phyloP scores from a whole-genome alignment of 1,140 invertebrate genomes.

The Paracyclopina nana region DNA sequence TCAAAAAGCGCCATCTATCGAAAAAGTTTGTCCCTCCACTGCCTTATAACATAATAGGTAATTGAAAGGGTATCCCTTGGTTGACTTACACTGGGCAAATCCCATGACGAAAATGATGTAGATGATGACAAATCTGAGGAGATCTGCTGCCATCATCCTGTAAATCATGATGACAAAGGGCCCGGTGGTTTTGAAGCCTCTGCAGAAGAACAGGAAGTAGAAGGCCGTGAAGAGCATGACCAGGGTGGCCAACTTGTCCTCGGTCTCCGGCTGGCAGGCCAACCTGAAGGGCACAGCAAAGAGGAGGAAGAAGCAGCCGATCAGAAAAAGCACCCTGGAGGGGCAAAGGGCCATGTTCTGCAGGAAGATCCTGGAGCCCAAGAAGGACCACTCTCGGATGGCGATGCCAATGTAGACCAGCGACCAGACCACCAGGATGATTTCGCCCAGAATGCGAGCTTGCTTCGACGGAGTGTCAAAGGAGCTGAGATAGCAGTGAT shows the following conservation, averaged over 20 bases:
- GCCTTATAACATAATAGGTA: no score
- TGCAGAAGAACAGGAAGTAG: constrained; percentile 97
- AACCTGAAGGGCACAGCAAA: constrained; percentile 59
- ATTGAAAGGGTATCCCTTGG: background rate
- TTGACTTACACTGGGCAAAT: constrained; percentile 68
- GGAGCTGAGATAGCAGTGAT: background rate
- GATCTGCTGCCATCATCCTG: constrained; percentile 87
- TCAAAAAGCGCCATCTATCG: no score
- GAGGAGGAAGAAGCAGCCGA: constrained; percentile 69
- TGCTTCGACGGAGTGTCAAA: background rate
- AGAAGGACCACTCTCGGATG: constrained; percentile 52
- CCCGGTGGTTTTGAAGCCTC: constrained; percentile 90
- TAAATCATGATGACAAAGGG: constrained; percentile 99
- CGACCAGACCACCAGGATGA: constrained; percentile 39
- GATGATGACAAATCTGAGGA: constrained; percentile 82
- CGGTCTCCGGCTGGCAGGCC: constrained; percentile 56
- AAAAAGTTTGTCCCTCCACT: no score
- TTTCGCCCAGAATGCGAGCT: background rate
- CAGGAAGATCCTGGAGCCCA: constrained; percentile 69
- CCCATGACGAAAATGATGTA: constrained; percentile 92
- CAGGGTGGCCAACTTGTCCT: constrained; percentile 76
- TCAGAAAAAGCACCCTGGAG: constrained; percentile 74
- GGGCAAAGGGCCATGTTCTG: constrained; percentile 60
- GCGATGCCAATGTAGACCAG: constrained; percentile 59
- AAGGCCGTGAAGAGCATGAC: constrained; percentile 86